Evolutionary conservation across 1,140 invertebrate species (phyloP).

Genomic region (Drosophila sp.): DNA sequence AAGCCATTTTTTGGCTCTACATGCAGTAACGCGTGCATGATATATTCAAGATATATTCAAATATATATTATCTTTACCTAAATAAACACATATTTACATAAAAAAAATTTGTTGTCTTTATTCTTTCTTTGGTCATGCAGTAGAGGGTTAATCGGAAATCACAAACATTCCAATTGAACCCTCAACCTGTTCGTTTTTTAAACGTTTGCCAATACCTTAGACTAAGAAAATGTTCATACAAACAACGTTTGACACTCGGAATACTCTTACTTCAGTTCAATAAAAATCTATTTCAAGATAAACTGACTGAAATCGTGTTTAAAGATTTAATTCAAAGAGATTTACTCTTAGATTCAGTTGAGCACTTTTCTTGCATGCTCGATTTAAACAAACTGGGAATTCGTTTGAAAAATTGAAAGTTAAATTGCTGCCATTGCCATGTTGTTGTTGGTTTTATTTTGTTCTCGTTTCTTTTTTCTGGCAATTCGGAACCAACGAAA

Average conservation of each 20-base stretch:
- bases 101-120: no score
- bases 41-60: no score
- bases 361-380: constrained; percentile 21
- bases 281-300: not conserved
- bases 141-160: no score
- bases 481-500: not conserved
- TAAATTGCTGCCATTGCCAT: constrained; percentile 17
- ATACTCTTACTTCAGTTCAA: not conserved
- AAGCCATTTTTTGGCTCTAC: no score
- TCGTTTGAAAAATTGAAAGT: constrained; percentile 39
- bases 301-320: not conserved
- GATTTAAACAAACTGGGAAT: constrained; percentile 7
- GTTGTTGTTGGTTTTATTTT: constrained; percentile 1
- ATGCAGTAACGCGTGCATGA: no score
- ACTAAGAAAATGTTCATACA: no score
- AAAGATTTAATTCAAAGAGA: not conserved
- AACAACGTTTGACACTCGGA: not conserved
- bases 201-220: no score
- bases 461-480: not conserved
- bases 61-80: no score
- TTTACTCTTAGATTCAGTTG: not conserved
- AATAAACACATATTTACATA: no score
- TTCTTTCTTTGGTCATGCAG: no score
- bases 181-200: no score
- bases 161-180: no score